Evolutionary conservation across 2,888 invertebrate species (phyloP).

Genomic region (Eupithecia subfuscata): DNA sequence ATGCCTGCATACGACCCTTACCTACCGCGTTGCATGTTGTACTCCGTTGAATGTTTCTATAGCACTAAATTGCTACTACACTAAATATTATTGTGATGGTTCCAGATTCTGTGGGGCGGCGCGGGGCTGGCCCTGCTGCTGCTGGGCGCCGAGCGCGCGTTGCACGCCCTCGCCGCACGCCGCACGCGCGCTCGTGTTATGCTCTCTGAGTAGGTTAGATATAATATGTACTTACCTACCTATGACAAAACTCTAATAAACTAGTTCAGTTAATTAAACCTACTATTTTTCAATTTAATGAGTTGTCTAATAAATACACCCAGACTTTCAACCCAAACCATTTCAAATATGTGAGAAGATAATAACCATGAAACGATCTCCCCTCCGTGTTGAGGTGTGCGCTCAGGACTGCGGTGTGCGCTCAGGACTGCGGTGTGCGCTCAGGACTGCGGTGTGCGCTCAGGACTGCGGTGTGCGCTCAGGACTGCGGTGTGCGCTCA

Average conservation of each 20-base stretch:
- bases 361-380: not conserved
- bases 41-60: not conserved
- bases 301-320: not conserved
- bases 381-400: not conserved
- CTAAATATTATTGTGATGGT: not conserved
- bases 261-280: too few species aligned
- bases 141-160: conserved; percentile 42
- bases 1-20: too few species aligned
- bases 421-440: too few species aligned
- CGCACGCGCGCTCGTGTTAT: not conserved
- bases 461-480: too few species aligned
- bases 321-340: not conserved
- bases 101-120: conserved; percentile 46
- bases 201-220: not conserved
- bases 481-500: too few species aligned
- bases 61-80: too few species aligned
- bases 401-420: too few species aligned
- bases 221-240: not conserved
- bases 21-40: not conserved
- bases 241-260: too few species aligned
- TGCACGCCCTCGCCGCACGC: not conserved
- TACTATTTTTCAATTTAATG: too few species aligned
- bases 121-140: conserved; percentile 40
- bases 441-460: too few species aligned
- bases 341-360: not conserved